Evolutionary conservation across 2,888 invertebrate species (phyloP), one percentile per base, ranked within the genome.

Genomic region (Pandemis heparana): DNA sequence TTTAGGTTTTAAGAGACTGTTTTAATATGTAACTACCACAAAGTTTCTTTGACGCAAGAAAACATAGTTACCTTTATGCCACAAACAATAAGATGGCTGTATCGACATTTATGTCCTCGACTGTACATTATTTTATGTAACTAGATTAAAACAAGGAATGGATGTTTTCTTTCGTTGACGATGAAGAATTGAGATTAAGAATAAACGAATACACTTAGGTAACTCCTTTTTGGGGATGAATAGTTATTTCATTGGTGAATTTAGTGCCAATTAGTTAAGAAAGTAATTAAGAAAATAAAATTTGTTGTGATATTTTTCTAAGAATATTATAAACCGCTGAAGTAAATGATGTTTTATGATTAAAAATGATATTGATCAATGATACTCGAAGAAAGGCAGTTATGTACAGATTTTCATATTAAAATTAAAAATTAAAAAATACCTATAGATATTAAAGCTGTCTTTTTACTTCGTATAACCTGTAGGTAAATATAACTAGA

Each of bases 271-370:
- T 62, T 73, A 38, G 14, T 46, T 67, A 16, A 18, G 41, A 41
- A 65, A 59, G 59, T 46, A 56, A 32, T 32, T 41, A 60, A 23
- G 9, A 23, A 38, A 23, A 75, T 72, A 76, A 76, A 78, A 67
- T 76, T 75, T 64, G 79, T 78, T 83, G 84, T 83, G 84, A 83
- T 83, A 83, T 83, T 80, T 18, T 79, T 81, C 78, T 71, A 48
- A 62, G 43, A 41, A 62, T 43, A 16, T 18, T 18, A 18, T 14
- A 43, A 43, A 16, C 12, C 18, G 12, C 16, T 43, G 6, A 61
- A n/a, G n/a, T 6, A 51, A 3, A 53, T 53, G 16, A 53, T 9
- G 18, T 53, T 53, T 53, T 18, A 18, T 53, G 9, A 16, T 53
- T 53, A 9, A 18, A 53, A n/a, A 53, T 3, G n/a, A 16, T 53